phyloP scores from a whole-genome alignment of 2,113 vertebrate genomes.

The Chrysochloris asiatica region DNA sequence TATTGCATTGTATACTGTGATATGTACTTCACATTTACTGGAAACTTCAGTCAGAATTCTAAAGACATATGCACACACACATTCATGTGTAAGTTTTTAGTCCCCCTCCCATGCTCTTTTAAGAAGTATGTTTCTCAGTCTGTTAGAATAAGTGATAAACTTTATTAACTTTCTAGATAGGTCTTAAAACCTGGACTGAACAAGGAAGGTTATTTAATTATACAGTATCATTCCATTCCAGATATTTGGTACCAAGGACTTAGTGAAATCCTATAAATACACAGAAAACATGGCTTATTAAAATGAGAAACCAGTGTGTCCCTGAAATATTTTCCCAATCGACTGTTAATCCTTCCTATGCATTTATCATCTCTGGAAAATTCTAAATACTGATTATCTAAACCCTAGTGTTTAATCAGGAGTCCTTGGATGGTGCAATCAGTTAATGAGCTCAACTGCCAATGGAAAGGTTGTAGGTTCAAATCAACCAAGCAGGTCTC shows the following conservation, averaged over 20 bases:
- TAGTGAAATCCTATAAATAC: neutral
- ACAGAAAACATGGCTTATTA: neutral
- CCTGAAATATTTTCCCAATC: neutral
- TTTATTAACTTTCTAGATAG: neutral
- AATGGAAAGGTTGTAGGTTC: neutral
- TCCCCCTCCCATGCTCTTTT: neutral
- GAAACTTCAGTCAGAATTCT: neutral
- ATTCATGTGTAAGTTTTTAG: neutral
- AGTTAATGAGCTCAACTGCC: too few relatives aligned
- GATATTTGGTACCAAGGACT: neutral
- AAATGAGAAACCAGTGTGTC: neutral
- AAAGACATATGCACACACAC: neutral
- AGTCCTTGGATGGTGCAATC: neutral
- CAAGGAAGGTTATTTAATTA: neutral
- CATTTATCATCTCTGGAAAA: neutral
- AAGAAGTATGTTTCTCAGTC: neutral
- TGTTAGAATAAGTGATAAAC: neutral
- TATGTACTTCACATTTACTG: neutral
- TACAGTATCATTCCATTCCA: neutral
- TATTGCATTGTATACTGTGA: slow-evolving; percentile 2
- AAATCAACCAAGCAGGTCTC: neutral
- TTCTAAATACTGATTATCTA: neutral
- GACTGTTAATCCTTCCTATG: neutral
- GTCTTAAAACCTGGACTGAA: neutral
- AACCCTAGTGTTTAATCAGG: neutral